A percentile compares a stretch with the other conserved stretches of the same genome.
Conservation (phyloP, 1,140 invertebrate genomes). For the Atta cephalotes region DNA sequence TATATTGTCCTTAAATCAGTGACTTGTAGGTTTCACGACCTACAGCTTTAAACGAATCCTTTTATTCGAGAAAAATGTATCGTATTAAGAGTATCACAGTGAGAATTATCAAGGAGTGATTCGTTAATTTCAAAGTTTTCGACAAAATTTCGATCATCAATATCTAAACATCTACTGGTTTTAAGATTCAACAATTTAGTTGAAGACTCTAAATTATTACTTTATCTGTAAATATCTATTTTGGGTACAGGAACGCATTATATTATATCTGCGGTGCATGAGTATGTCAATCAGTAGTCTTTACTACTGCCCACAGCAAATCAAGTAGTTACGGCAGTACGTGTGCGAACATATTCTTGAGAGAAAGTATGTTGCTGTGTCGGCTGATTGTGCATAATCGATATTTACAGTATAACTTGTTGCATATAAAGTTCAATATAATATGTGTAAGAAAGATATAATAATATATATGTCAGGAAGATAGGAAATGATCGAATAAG, state of each 20-base stretch:
- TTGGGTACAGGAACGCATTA: not conserved
- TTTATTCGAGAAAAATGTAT: slow-evolving; percentile 64
- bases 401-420: slow-evolving; percentile 29
- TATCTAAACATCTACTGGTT: slow-evolving; percentile 29
- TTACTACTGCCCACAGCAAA: not conserved
- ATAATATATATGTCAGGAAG: no score
- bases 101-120: slow-evolving; percentile 18
- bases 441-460: not conserved
- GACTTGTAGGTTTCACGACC: slow-evolving; percentile 72
- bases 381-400: not conserved
- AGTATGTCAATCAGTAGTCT: not conserved
- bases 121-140: slow-evolving; percentile 15
- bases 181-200: slow-evolving; percentile 36
- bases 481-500: slow-evolving; percentile 9
- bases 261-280: not conserved
- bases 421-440: slow-evolving; percentile 15
- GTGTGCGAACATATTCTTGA: not conserved
- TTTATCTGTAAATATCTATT: not conserved
- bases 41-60: slow-evolving; percentile 72
- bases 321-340: not conserved
- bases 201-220: slow-evolving; percentile 36
- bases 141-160: not conserved
- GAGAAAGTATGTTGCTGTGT: not conserved
- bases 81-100: slow-evolving; percentile 53
- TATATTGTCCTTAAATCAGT: slow-evolving; percentile 74